These are phyloP conservation scores for Grapholita molesta DNA, from an alignment of 1,140 invertebrate species.

Conservation along the genomic window DNA sequence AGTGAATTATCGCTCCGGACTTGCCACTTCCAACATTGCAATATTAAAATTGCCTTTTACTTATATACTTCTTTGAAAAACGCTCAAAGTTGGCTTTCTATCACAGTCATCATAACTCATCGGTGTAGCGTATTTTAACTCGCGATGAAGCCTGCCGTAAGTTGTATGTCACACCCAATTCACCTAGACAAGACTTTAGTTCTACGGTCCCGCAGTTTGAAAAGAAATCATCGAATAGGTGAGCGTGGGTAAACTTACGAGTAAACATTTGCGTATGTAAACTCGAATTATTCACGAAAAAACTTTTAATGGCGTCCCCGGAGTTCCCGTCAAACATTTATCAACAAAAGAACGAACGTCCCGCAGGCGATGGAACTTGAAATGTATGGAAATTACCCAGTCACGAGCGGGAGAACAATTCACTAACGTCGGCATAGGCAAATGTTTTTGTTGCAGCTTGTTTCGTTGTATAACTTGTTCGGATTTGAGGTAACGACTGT, in stretches of 20 bases:
- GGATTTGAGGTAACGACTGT: constrained; percentile 54
- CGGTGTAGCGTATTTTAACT: background rate
- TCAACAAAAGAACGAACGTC: constrained; percentile 78
- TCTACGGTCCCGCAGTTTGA: constrained; percentile 41
- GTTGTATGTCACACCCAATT: background rate
- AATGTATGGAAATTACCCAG: constrained; percentile 78
- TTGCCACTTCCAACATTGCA: constrained; percentile 38
- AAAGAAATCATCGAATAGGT: constrained; percentile 76
- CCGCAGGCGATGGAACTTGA: constrained; percentile 77
- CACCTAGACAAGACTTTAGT: background rate
- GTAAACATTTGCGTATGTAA: constrained; percentile 78
- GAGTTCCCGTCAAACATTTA: constrained; percentile 78
- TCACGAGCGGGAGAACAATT: constrained; percentile 75
- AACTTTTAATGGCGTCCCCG: constrained; percentile 78
- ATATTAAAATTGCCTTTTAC: background rate
- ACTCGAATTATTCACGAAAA: constrained; percentile 78
- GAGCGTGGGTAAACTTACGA: constrained; percentile 70
- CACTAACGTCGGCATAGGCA: constrained; percentile 74
- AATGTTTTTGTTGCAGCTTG: constrained; percentile 76
- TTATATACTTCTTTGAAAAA: background rate
- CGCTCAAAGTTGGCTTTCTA: background rate
- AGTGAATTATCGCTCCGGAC: constrained; percentile 47
- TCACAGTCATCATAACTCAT: no score
- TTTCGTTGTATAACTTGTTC: constrained; percentile 54
- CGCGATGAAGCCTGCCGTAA: background rate